Evolutionary conservation across 1,140 invertebrate genomes (phyloP), one percentile per base, ranked within the genome.

Genomic region (Laupala kohalensis): DNA sequence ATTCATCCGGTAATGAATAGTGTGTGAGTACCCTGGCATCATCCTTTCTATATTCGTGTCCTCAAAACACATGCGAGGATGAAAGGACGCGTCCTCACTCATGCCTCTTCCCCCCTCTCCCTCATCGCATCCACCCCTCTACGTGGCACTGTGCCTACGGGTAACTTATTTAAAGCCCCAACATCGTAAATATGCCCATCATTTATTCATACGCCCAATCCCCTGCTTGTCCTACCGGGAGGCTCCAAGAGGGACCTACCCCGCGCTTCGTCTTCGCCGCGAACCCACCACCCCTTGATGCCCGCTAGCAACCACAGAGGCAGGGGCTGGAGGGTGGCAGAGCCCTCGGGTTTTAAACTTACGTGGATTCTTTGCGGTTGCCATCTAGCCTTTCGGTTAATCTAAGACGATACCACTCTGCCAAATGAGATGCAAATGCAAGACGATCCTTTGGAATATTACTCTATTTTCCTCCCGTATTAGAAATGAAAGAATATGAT

Each of bases 161-260:
- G 81, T 82, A 82, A 82, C 82, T 82, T 82, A 82, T 82, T 82
- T 81, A 82, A 82, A 81, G 81, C 78, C 77, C 76, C 67, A 68
- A 68, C 78, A 76, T 78, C 81, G 80, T 82, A 82, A 82, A 82
- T 82, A 81, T 80, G 80, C 79, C 78, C 77, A 80, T 82, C 75
- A 80, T 78, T 82, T 82, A 82, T 82, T 82, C 81, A 82, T 74
- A 69, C 74, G 76, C 75, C 76, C n/a, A n/a, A n/a, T n/a, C n/a
- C n/a, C n/a, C n/a, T 63, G 13, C 62, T 63, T 15, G 13, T n/a
- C 62, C n/a, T 63, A 13, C 13, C n/a, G 13, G n/a, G 13, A n/a
- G 65, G 24, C 65, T 2, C 65, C 9, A 66, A 27, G 65, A 4
- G 37, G 37, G 37, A 19, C 4, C n/a, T n/a, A n/a, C n/a, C n/a